These are phyloP conservation scores for Trissolcus basalis DNA, from an alignment of 1,140 invertebrate species.

Conservation along the genomic window DNA sequence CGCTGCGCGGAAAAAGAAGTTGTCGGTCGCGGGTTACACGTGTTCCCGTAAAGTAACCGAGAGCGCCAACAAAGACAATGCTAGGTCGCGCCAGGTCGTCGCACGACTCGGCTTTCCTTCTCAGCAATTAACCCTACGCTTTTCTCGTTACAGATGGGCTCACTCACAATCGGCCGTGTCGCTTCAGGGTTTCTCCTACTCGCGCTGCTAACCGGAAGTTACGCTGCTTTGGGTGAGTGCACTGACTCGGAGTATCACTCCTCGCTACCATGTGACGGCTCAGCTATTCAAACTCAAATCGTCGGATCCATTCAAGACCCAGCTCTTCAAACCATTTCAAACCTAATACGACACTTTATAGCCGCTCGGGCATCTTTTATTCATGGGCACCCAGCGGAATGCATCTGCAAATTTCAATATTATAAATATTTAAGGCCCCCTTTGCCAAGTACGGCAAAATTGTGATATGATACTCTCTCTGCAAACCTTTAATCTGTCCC, in stretches of 20 bases:
- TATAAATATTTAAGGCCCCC: conserved; percentile 45
- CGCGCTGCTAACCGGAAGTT: conserved; percentile 64
- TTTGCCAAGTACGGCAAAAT: conserved; percentile 17
- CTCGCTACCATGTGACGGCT: conserved; percentile 6
- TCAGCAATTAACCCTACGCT: conserved; percentile 53
- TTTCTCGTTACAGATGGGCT: conserved; percentile 72
- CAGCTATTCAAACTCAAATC: conserved; percentile 39
- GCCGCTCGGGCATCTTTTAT: conserved; percentile 40
- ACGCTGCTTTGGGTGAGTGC: conserved; percentile 67
- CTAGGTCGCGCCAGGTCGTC: conserved; percentile 51
- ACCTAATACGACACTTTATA: conserved; percentile 46
- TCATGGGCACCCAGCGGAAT: conserved; percentile 23
- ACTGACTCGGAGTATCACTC: conserved; percentile 37
- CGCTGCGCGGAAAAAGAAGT: conserved; percentile 28
- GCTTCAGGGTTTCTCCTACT: conserved; percentile 64
- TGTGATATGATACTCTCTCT: conserved; percentile 6
- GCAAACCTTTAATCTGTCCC: not conserved
- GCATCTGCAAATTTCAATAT: conserved; percentile 39
- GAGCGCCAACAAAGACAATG: conserved; percentile 52
- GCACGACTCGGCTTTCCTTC: conserved; percentile 41
- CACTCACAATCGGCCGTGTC: conserved; percentile 65
- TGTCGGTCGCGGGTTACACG: conserved; percentile 22
- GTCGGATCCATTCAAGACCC: conserved; percentile 28
- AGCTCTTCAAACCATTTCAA: conserved; percentile 25
- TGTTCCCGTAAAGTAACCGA: conserved; percentile 22